Percentiles rank a stretch among this genome's conserved stretches.
Conservation (phyloP, 37 sponge, comb jelly and placozoan species). For the Tethya wilhelma region DNA sequence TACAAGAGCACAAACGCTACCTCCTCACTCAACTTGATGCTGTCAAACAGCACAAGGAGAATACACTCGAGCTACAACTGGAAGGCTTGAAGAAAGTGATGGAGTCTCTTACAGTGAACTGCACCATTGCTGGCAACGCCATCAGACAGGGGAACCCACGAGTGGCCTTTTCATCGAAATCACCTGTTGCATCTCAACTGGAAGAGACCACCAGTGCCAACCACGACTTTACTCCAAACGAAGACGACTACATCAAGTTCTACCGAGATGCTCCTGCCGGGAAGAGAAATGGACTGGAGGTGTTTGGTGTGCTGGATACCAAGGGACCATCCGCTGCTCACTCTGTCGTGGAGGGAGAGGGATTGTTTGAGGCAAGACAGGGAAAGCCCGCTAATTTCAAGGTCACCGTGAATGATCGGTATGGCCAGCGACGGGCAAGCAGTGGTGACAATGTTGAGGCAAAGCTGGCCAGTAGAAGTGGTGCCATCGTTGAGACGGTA, state of each 20-base stretch:
- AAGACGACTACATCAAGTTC: constrained; percentile 80
- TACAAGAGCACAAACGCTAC: constrained; percentile 76
- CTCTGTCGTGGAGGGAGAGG: constrained; percentile 26
- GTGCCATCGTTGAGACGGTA: background rate
- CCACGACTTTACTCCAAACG: constrained; percentile 32
- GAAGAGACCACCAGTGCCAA: constrained; percentile 32
- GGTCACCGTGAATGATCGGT: constrained; percentile 52
- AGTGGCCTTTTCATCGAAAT: constrained; percentile 2
- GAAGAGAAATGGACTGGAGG: constrained; percentile 19
- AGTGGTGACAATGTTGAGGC: constrained; percentile 74
- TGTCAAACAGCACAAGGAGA: constrained; percentile 37
- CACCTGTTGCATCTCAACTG: constrained; percentile 31
- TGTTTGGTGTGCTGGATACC: constrained; percentile 64
- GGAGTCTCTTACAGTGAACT: constrained; percentile 6
- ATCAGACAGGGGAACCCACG: constrained; percentile 10
- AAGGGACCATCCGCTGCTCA: constrained; percentile 58
- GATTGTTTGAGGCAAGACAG: constrained; percentile 36
- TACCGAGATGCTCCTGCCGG: constrained; percentile 27
- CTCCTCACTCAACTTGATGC: constrained; percentile 57
- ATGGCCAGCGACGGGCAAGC: constrained; percentile 29
- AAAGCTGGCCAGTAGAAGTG: constrained; percentile 2
- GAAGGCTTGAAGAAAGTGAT: constrained; percentile 13
- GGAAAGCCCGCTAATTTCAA: constrained; percentile 19
- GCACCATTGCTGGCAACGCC: constrained; percentile 12
- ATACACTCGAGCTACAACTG: constrained; percentile 36